Percentiles rank a stretch among this genome's conserved stretches.
Evolutionary conservation across 1,140 invertebrate genomes (phyloP).

Genomic region (Drosophila nebulosa): DNA sequence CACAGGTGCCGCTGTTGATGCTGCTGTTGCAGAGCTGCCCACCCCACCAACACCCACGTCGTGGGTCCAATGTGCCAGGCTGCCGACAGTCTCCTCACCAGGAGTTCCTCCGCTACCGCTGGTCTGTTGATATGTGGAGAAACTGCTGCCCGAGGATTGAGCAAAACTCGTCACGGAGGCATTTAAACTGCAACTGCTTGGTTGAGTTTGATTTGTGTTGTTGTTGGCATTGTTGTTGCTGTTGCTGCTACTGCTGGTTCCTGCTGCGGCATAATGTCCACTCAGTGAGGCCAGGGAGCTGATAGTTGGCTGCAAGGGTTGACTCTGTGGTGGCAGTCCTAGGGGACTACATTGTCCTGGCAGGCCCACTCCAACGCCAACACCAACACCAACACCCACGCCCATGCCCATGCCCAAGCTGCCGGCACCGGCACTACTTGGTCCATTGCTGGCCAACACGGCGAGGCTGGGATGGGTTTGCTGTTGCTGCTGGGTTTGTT

Average conservation of each 20-base stretch:
- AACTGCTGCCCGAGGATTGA: slow-evolving; percentile 71
- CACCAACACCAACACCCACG: slow-evolving; percentile 26
- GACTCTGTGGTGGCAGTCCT: slow-evolving; percentile 69
- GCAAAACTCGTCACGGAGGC: slow-evolving; percentile 50
- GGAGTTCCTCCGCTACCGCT: slow-evolving; percentile 21
- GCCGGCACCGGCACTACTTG: slow-evolving; percentile 65
- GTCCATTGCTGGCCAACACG: slow-evolving; percentile 75
- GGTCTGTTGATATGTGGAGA: slow-evolving; percentile 78
- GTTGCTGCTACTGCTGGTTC: not conserved
- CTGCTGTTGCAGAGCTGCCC: not conserved
- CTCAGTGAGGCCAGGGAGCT: slow-evolving; percentile 60
- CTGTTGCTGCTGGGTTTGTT: slow-evolving; percentile 49
- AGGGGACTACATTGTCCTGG: slow-evolving; percentile 66
- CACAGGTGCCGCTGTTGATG: slow-evolving; percentile 44
- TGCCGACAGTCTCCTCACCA: slow-evolving; percentile 52
- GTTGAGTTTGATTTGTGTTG: slow-evolving; percentile 34
- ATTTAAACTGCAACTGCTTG: slow-evolving; percentile 61
- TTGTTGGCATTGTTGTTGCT: slow-evolving; percentile 14
- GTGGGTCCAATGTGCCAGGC: slow-evolving; percentile 45
- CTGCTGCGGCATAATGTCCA: slow-evolving; percentile 44
- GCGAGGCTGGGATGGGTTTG: slow-evolving; percentile 48
- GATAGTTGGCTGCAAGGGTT: slow-evolving; percentile 72
- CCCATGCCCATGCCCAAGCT: slow-evolving; percentile 59
- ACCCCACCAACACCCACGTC: slow-evolving; percentile 10
- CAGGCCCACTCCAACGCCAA: slow-evolving; percentile 38